Evolutionary conservation across 1,140 invertebrate species (phyloP).

Genomic region (Lepidurus packardi): DNA sequence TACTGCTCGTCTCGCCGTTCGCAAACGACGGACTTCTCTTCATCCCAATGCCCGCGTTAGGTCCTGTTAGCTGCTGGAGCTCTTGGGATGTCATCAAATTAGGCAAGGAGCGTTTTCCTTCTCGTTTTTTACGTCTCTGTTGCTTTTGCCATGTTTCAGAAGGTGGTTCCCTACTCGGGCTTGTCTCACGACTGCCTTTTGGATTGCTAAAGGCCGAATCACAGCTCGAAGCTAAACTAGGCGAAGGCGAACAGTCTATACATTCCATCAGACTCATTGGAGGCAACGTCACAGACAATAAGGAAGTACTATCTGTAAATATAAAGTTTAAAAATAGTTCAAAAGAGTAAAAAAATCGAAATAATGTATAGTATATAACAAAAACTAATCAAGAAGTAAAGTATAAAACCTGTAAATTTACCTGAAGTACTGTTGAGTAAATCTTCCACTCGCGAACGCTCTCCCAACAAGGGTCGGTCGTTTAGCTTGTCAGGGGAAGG

Average conservation of each 20-base stretch:
- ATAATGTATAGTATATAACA: constrained; percentile 29
- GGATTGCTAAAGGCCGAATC: constrained; percentile 30
- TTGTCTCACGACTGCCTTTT: constrained; percentile 9
- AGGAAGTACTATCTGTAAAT: constrained; percentile 33
- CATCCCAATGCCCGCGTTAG: constrained; percentile 60
- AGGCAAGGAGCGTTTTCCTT: constrained; percentile 37
- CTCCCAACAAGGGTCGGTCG: neutral
- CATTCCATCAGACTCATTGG: constrained; percentile 17
- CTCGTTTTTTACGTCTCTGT: constrained; percentile 27
- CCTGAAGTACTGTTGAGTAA: neutral
- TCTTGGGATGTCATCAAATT: constrained; percentile 38
- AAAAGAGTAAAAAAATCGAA: constrained; percentile 26
- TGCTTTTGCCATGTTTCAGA: neutral
- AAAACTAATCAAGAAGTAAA: constrained; percentile 14
- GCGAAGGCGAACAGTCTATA: constrained; percentile 1
- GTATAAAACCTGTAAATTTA: neutral
- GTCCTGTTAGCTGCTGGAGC: constrained; percentile 40
- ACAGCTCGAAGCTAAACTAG: constrained; percentile 27
- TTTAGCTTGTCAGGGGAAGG: neutral
- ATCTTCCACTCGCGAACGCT: neutral
- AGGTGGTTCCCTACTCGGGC: constrained; percentile 20
- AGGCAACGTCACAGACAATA: constrained; percentile 22
- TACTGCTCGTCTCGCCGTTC: constrained; percentile 30
- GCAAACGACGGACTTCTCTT: constrained; percentile 51
- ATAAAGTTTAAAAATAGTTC: constrained; percentile 32